phyloP scores from a whole-genome alignment of 2,888 invertebrate species.

The Flexamia atlantica region DNA sequence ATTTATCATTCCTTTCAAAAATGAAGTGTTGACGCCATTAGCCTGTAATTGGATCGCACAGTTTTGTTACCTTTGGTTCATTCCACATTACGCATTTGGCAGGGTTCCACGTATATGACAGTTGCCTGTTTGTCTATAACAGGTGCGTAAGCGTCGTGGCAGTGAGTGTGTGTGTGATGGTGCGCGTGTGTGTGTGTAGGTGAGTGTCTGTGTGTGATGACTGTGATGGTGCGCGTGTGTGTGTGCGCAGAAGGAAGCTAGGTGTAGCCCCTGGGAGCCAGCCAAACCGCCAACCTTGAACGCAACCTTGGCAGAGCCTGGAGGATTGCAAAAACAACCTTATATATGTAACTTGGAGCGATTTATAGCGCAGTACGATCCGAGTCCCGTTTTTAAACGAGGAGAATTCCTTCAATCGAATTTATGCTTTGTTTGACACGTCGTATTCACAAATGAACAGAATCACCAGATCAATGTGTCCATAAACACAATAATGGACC shows the following conservation, averaged over 20 bases:
- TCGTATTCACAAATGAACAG: too few relatives aligned
- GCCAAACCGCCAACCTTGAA: slow-evolving; percentile 60
- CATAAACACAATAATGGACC: too few relatives aligned
- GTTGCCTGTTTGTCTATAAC: neutral
- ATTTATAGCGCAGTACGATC: slow-evolving; percentile 5
- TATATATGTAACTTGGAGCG: neutral
- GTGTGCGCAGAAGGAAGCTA: slow-evolving; percentile 39
- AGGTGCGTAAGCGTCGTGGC: neutral
- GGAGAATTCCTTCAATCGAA: neutral
- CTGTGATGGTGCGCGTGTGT: slow-evolving; percentile 45
- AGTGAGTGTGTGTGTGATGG: neutral
- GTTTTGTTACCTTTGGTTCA: too few relatives aligned
- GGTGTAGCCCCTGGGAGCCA: slow-evolving; percentile 42
- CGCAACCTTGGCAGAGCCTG: slow-evolving; percentile 41
- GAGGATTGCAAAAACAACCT: slow-evolving; percentile 51
- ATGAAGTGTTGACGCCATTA: too few relatives aligned
- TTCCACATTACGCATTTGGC: neutral
- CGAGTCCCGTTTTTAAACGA: neutral
- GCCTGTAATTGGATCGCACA: too few relatives aligned
- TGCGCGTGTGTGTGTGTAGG: neutral
- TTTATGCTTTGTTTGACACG: too few relatives aligned
- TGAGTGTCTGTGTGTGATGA: slow-evolving; percentile 27
- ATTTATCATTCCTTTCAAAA: too few relatives aligned
- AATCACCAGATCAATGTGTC: too few relatives aligned
- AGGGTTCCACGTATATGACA: neutral